These are phyloP conservation scores for Ochotona curzoniae DNA, from an alignment of 2,113 vertebrate species.

Conservation along the genomic window DNA sequence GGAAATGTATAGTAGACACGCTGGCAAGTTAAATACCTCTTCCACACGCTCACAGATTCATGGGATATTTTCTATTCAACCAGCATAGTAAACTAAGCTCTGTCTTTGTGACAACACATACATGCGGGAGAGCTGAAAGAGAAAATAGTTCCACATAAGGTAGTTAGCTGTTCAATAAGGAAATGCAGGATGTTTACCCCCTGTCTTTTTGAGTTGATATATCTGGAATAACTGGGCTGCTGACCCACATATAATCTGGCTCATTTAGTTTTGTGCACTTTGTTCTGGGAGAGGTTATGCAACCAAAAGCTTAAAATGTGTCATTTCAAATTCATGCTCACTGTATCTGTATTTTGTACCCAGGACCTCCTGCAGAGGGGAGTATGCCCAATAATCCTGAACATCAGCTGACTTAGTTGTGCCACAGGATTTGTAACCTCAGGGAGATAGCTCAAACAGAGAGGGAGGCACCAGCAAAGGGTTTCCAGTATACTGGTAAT, in stretches of 20 bases:
- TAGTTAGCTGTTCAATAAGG: not conserved
- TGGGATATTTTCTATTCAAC: not conserved
- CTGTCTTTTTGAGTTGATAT: not conserved
- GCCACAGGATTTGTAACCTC: not conserved
- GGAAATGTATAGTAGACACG: constrained; percentile 21
- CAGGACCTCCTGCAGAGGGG: not conserved
- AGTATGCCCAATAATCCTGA: not conserved
- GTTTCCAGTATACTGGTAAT: too few relatives aligned
- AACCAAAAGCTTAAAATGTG: accelerated
- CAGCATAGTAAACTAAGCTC: not conserved
- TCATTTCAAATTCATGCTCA: not conserved
- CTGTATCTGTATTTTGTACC: not conserved
- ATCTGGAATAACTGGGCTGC: not conserved
- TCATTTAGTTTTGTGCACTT: not conserved
- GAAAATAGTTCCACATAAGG: not conserved
- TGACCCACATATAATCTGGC: not conserved
- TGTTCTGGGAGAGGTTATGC: not conserved
- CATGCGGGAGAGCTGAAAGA: constrained; percentile 24
- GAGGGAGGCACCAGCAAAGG: not conserved
- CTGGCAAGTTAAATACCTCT: constrained; percentile 54
- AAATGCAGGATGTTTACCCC: not conserved
- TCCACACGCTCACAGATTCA: not conserved
- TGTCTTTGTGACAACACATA: not conserved
- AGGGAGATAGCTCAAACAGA: not conserved
- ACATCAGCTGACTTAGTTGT: not conserved